phyloP scores from a whole-genome alignment of 1,140 invertebrate species.

The Odontomachus brunneus region DNA sequence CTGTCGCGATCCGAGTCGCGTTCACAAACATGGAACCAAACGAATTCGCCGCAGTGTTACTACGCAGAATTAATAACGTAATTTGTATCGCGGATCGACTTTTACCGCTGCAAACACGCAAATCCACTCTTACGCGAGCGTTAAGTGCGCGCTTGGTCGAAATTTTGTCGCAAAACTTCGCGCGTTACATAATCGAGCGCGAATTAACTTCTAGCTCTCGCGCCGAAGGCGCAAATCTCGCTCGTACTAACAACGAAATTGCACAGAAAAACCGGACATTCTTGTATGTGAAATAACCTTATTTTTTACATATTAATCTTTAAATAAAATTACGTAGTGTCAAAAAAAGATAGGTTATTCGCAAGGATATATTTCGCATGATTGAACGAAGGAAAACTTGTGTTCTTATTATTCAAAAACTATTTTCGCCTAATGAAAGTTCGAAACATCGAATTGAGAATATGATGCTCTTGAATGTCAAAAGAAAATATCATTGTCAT shows the following conservation, averaged over 20 bases:
- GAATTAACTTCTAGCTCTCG: slow-evolving; percentile 17
- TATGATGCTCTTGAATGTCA: too few species aligned
- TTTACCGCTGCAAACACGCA: neutral
- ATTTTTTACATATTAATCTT: too few species aligned
- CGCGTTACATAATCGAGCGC: neutral
- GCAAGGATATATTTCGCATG: too few species aligned
- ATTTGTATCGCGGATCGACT: slow-evolving; percentile 40
- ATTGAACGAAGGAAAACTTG: too few species aligned
- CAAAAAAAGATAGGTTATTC: too few species aligned
- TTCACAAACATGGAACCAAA: slow-evolving; percentile 31
- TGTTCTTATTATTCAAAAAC: too few species aligned
- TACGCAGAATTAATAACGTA: slow-evolving; percentile 52
- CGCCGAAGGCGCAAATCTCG: neutral
- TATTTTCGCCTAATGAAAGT: too few species aligned
- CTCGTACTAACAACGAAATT: neutral
- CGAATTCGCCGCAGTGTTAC: slow-evolving; percentile 35
- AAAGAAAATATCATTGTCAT: too few species aligned
- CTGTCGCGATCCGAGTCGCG: neutral
- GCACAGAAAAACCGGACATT: too few species aligned
- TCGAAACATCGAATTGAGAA: too few species aligned
- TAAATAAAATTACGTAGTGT: too few species aligned
- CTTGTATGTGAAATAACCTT: too few species aligned
- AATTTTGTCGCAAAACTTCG: slow-evolving; percentile 16
- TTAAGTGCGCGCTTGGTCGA: slow-evolving; percentile 4
- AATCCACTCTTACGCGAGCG: neutral